Conservation (phyloP, 2,888 invertebrate genomes). For the Drosophila ustulata region DNA sequence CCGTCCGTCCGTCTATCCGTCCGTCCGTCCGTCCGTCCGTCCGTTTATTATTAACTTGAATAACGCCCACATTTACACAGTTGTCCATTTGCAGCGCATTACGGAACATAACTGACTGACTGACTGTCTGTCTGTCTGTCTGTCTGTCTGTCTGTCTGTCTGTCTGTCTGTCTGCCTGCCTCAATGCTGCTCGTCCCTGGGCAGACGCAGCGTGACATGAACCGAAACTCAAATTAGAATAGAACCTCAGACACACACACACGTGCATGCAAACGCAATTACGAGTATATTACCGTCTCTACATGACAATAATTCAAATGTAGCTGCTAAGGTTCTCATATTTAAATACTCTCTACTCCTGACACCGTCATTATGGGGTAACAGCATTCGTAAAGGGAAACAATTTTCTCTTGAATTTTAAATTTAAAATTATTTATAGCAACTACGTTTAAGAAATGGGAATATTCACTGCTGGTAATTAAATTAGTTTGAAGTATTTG, state of each 20-base stretch:
- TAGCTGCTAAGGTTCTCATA: conserved; percentile 19
- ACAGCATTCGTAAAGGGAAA: not conserved
- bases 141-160: too few relatives aligned
- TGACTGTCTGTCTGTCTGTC: too few relatives aligned
- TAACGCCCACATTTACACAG: conserved; percentile 63
- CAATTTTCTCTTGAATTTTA: not conserved
- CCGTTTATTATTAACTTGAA: conserved; percentile 67
- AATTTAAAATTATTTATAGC: not conserved
- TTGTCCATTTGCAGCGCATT: conserved; percentile 56
- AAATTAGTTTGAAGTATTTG: too few relatives aligned
- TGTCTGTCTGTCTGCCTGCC: conserved; percentile 1
- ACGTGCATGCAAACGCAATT: not conserved
- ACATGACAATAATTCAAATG: conserved; percentile 59
- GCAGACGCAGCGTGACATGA: conserved; percentile 39
- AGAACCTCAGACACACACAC: conserved; percentile 14
- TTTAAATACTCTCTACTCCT: conserved; percentile 4
- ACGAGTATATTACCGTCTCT: conserved; percentile 35
- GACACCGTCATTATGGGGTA: not conserved
- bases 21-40: conserved; percentile 16
- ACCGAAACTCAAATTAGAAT: conserved; percentile 52
- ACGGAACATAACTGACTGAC: conserved; percentile 5
- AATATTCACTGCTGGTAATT: too few relatives aligned
- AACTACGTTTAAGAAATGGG: too few relatives aligned
- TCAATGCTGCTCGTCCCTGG: conserved; percentile 23
- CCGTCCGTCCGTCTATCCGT: conserved; percentile 9